Evolutionary conservation across 2,888 invertebrate species (phyloP).

Genomic region (Cyaniris semiargus): DNA sequence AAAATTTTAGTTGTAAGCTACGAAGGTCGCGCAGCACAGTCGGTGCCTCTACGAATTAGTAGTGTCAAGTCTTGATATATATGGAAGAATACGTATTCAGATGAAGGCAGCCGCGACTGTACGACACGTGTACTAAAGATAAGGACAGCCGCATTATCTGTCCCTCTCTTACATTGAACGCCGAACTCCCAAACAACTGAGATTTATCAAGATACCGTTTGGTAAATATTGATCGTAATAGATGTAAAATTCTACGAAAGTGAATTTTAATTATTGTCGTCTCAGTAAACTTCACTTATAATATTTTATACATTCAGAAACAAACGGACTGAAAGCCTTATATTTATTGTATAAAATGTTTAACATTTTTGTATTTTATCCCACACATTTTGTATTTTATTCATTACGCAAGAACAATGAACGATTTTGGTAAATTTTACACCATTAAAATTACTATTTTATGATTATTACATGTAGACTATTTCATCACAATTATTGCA

Average conservation of each 20-base stretch:
- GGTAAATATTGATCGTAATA: conserved; percentile 4
- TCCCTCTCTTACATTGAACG: neutral
- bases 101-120: neutral
- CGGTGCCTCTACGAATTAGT: neutral
- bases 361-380: too few species aligned
- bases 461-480: too few species aligned
- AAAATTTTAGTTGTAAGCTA: neutral
- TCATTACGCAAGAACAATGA: too few species aligned
- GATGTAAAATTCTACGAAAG: neutral
- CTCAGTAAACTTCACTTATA: neutral
- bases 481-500: too few species aligned
- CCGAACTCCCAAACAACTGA: neutral
- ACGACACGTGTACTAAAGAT: neutral
- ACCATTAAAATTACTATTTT: too few species aligned
- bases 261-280: neutral
- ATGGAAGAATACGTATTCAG: neutral
- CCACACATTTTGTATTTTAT: too few species aligned
- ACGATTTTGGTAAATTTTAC: too few species aligned
- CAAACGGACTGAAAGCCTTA: neutral
- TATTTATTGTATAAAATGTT: too few species aligned
- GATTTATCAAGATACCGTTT: neutral
- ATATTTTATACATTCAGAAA: neutral
- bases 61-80: neutral
- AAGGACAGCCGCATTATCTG: neutral
- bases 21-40: conserved; percentile 3